A percentile compares a stretch with the other conserved stretches of the same genome.
Evolutionary conservation across 2,888 invertebrate species (phyloP).

Genomic region (Branchipolynoe longqiensis): DNA sequence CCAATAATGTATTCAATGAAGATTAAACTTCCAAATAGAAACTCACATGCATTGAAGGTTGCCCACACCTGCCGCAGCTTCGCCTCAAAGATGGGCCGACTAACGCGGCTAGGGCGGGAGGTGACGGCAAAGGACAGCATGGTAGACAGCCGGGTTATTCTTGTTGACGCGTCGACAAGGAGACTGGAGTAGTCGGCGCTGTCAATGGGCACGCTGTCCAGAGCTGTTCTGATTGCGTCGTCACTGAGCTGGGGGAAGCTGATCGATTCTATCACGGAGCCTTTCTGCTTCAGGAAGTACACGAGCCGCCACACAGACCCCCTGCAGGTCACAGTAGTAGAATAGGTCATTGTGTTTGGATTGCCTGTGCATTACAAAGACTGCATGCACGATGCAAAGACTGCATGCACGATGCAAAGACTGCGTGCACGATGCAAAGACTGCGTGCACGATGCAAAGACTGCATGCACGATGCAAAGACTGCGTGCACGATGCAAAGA

Average conservation of each 20-base stretch:
- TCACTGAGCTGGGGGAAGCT: neutral
- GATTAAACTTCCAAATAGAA: too few species aligned
- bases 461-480: too few species aligned
- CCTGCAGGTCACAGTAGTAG: too few species aligned
- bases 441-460: too few species aligned
- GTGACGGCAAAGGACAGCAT: conserved; percentile 2
- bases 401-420: too few species aligned
- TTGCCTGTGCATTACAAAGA: too few species aligned
- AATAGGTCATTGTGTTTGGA: too few species aligned
- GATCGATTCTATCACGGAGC: neutral
- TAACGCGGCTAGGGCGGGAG: neutral
- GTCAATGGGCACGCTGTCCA: neutral
- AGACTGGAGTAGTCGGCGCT: neutral
- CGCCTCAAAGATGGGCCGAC: neutral
- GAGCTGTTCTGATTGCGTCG: neutral
- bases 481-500: too few species aligned
- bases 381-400: too few species aligned
- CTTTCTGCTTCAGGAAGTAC: conserved; percentile 26
- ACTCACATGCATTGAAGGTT: conserved; percentile 5
- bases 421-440: too few species aligned
- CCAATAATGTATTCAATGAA: too few species aligned
- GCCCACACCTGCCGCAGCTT: neutral
- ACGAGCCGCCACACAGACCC: conserved; percentile 10
- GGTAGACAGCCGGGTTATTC: neutral
- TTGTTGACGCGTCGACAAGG: neutral